Evolutionary conservation across 2,797 vertebrate genomes (phyloP), one percentile per base, ranked within the genome.

Genomic region (Kryptopterus vitreolus): DNA sequence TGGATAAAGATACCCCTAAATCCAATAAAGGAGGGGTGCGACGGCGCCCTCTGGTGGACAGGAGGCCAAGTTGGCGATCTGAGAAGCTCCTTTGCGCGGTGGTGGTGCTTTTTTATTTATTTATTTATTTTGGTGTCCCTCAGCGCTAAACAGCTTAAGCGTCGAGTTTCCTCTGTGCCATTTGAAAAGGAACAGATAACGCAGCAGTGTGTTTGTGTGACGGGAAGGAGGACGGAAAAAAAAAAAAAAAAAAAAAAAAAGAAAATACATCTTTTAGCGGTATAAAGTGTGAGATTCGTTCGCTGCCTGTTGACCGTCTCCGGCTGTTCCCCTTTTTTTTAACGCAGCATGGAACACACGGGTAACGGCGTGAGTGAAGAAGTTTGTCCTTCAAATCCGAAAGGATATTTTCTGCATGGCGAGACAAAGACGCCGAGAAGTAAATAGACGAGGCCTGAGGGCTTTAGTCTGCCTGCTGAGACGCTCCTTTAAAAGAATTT

Each of bases 321-420:
- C 73, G 53, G 66, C 35, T 53, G 48, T 46, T 63, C 24, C 38
- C 38, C n/a, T n/a, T n/a, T 61, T 55, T 50, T 84, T 81, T 81
- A 76, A 84, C 81, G 59, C 72, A 59, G 70, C 38, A 53, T 11
- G 77, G 35, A 68, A 63, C 46, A 53, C 33, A 73, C 59, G 12
- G 50, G 33, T 63, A 77, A 73, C 15, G 24, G 62, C 20, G 33
- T 35, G 33, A 71, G 72, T 79, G 48, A 83, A 84, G 65, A 85
- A 77, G 58, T 76, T 79, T 83, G 86, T 84, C 84, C 82, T 87
- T 87, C 76, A 84, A 66, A 85, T 71, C 68, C 71, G 22, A 77
- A 79, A 61, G 69, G 63, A 62, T 72, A 69, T 78, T 66, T 73
- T 81, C 72, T 83, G 73, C 29, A 80, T 52, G 82, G 59, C n/a